Percentiles rank a stretch among this genome's conserved stretches.
phyloP scores from a whole-genome alignment of 2,113 vertebrate species.

The Orthonyx spaldingii region DNA sequence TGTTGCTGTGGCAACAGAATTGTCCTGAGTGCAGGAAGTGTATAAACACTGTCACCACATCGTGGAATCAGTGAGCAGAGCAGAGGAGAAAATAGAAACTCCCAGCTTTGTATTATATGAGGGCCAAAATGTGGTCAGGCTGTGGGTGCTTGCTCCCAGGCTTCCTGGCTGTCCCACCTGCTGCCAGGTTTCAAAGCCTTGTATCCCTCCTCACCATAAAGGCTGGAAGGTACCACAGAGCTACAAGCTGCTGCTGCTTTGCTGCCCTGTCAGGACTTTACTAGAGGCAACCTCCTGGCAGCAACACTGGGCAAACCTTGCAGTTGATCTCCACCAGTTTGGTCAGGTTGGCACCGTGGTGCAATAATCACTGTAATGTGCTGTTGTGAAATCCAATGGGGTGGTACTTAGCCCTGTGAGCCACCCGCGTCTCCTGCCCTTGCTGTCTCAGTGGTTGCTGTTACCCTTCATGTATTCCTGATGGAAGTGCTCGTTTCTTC shows the following conservation, averaged over 20 bases:
- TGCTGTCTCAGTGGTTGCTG: not conserved
- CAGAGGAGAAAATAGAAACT: slow-evolving; percentile 74
- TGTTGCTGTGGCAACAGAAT: slow-evolving; percentile 78
- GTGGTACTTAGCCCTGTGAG: not conserved
- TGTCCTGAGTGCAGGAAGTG: slow-evolving; percentile 72
- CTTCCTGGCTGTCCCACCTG: not conserved
- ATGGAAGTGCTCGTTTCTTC: not conserved
- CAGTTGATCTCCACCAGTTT: not conserved
- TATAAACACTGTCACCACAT: slow-evolving; percentile 76
- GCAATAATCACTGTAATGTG: not conserved
- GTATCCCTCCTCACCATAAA: not conserved
- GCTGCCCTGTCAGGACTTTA: not conserved
- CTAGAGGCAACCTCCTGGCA: not conserved
- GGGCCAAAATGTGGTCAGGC: slow-evolving; percentile 35
- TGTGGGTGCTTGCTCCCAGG: not conserved
- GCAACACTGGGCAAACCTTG: not conserved
- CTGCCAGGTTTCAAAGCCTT: not conserved
- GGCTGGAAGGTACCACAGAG: not conserved
- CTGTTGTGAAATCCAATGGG: not conserved
- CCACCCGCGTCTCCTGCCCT: not conserved
- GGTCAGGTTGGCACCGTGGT: not conserved
- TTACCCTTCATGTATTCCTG: not conserved
- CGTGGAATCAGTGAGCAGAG: slow-evolving; percentile 70
- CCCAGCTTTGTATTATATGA: slow-evolving; percentile 50
- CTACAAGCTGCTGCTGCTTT: not conserved